A percentile compares a stretch with the other conserved stretches of the same genome.
Evolutionary conservation across 2,888 invertebrate genomes (phyloP).

Genomic region (Rhagophthalmus giganteus): DNA sequence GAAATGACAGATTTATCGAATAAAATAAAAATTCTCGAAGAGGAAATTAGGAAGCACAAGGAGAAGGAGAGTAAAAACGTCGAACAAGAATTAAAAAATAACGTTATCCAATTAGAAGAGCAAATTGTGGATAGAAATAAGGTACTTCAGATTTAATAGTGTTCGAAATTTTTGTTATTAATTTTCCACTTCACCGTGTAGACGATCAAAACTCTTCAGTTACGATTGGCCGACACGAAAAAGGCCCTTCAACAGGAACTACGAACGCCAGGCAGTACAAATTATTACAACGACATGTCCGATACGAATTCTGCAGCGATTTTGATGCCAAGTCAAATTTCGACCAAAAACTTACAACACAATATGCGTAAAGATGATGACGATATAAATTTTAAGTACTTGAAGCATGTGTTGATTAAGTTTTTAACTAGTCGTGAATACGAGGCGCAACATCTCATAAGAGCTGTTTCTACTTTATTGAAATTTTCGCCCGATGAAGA

Average conservation of each 20-base stretch:
- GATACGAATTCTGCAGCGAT: slow-evolving; percentile 60
- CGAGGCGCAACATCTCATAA: slow-evolving; percentile 86
- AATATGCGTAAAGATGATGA: slow-evolving; percentile 57
- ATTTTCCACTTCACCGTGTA: too few relatives aligned
- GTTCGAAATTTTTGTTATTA: slow-evolving; percentile 1
- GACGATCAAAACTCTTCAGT: slow-evolving; percentile 87
- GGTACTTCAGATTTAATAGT: slow-evolving; percentile 40
- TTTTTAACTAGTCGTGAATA: slow-evolving; percentile 87
- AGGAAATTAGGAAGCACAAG: slow-evolving; percentile 50
- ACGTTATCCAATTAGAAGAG: slow-evolving; percentile 61
- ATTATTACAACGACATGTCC: slow-evolving; percentile 62
- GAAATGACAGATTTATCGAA: slow-evolving; percentile 65
- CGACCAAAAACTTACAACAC: slow-evolving; percentile 54
- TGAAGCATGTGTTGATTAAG: slow-evolving; percentile 91
- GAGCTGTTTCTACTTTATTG: slow-evolving; percentile 82
- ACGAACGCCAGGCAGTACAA: slow-evolving; percentile 56
- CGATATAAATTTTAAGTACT: slow-evolving; percentile 80
- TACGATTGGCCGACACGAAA: slow-evolving; percentile 85
- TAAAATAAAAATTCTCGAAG: slow-evolving; percentile 62
- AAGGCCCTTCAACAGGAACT: slow-evolving; percentile 89
- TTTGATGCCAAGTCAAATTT: slow-evolving; percentile 64
- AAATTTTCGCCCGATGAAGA: slow-evolving; percentile 87
- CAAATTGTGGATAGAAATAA: slow-evolving; percentile 68
- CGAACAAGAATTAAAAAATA: slow-evolving; percentile 59
- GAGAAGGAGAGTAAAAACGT: slow-evolving; percentile 51